Evolutionary conservation across 2,797 vertebrate species (phyloP), one percentile per base, ranked within the genome.

Genomic region (Pseudochirops corinnae): DNA sequence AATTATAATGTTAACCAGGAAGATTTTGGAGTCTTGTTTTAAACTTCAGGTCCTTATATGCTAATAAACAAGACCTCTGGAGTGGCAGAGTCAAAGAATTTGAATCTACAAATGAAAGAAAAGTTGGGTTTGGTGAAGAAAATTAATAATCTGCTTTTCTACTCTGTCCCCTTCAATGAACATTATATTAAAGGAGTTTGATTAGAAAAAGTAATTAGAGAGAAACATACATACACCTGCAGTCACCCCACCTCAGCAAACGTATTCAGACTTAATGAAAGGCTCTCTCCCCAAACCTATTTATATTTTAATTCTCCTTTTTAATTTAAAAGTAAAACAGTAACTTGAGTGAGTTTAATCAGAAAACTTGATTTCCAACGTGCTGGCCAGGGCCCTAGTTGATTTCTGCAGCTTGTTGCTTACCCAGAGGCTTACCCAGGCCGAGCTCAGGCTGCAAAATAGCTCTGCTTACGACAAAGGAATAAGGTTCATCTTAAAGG

Each of bases 31-130:
- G n/a, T 28, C 0, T n/a, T 91, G n/a, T 55, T 91, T 92, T 50
- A 50, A 87, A 50, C 9, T 3, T 39, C 94, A 29, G 33, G 13
- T 90, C 58, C 29, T 91, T 67, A 90, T 96, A 93, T 95, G 96
- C 91, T n/a, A 94, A 94, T 52, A 95, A 97, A 96, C 52, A 96
- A 67, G 50, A 95, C 94, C 58, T 87, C 24, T 87, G 24, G 39
- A 87, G 7, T 50, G 21, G 39, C 21, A 87, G 9, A 82, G 21
- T 82, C 92, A 92, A 95, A 97, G 94, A 97, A 97, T 93, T 90
- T 56, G 33, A 82, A 94, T 93, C 94, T 50, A 33, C 31, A 67
- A 92, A 96, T 56, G 16, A 39, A 97, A 97, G 56, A 93, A 94
- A 97, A 97, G 96, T 95, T 92, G 58, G n/a, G 0, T 29, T 92